Evolutionary conservation across 1,140 invertebrate genomes (phyloP).

Genomic region (Schlechtendalia chinensis): DNA sequence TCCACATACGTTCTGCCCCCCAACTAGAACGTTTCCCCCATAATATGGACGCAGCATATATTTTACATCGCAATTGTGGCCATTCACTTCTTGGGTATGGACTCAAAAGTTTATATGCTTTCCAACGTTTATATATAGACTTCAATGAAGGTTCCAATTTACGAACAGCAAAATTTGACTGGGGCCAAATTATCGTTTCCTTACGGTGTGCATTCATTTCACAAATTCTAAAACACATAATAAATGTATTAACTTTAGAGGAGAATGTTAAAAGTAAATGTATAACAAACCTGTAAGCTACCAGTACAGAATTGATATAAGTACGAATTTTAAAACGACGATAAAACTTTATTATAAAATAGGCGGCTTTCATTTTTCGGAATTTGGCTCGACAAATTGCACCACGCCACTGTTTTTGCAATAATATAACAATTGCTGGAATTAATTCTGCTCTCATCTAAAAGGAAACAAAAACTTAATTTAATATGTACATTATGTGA

Average conservation of each 20-base stretch:
- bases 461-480: constrained; percentile 18
- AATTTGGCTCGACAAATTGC: constrained; percentile 75
- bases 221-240: constrained; percentile 27
- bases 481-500: not conserved
- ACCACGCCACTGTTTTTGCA: constrained; percentile 94
- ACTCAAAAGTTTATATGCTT: constrained; percentile 80
- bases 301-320: constrained; percentile 72
- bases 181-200: constrained; percentile 66
- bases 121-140: constrained; percentile 75
- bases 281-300: constrained; percentile 61
- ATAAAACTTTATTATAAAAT: constrained; percentile 80
- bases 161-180: constrained; percentile 67
- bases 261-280: not conserved
- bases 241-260: too few species aligned
- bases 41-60: constrained; percentile 74
- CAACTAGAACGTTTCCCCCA: constrained; percentile 73
- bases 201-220: constrained; percentile 8
- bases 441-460: constrained; percentile 74
- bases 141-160: constrained; percentile 62
- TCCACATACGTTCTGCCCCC: constrained; percentile 83
- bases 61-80: constrained; percentile 78
- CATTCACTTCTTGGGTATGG: constrained; percentile 79
- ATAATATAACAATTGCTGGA: constrained; percentile 82
- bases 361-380: constrained; percentile 80
- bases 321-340: constrained; percentile 77